These are phyloP conservation scores for Nomada ferruginata DNA, from an alignment of 2,888 invertebrate genomes.

Conservation along the genomic window DNA sequence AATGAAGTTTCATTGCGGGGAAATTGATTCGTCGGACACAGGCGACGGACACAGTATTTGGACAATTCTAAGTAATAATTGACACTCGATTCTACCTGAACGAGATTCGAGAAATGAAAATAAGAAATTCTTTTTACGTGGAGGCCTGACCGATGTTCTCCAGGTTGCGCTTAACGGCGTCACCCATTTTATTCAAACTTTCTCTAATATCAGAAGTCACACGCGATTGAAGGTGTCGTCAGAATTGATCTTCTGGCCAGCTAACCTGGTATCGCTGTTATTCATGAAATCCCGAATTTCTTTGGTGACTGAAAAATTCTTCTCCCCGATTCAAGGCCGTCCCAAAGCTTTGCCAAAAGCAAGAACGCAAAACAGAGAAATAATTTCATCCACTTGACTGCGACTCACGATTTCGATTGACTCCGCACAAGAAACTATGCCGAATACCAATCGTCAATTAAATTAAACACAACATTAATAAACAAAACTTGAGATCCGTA, in stretches of 20 bases:
- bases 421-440: not conserved
- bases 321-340: not conserved
- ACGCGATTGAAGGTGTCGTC: conserved; percentile 8
- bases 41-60: not conserved
- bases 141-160: not conserved
- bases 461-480: too few species aligned
- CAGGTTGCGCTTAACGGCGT: not conserved
- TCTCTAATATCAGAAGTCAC: not conserved
- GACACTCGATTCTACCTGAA: not conserved
- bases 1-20: not conserved
- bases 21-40: not conserved
- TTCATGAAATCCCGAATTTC: conserved; percentile 4
- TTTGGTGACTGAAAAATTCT: conserved; percentile 28
- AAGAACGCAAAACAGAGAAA: conserved; percentile 9
- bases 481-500: too few species aligned
- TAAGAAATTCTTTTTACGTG: not conserved
- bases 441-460: too few species aligned
- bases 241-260: not conserved
- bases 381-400: not conserved
- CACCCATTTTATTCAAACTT: not conserved
- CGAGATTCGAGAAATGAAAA: too few species aligned
- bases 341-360: not conserved
- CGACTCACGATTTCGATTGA: not conserved
- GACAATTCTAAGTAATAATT: not conserved
- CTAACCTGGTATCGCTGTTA: conserved; percentile 4